These are phyloP conservation scores for Anthonomus grandis DNA, from an alignment of 1,140 invertebrate genomes.

Conservation along the genomic window DNA sequence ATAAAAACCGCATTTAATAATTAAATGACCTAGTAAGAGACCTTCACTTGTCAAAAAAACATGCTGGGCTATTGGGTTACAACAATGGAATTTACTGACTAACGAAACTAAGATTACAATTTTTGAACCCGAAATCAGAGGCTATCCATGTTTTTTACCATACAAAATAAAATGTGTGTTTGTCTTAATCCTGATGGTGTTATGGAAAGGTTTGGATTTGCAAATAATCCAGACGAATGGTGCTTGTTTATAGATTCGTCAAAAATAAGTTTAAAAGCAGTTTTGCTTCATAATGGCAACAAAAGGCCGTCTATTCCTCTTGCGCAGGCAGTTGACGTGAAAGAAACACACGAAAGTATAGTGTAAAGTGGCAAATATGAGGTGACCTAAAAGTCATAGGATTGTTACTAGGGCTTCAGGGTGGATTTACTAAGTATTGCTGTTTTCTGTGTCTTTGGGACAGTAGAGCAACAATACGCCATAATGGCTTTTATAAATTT, in stretches of 20 bases:
- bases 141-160: neutral
- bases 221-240: slow-evolving; percentile 19
- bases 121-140: neutral
- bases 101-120: slow-evolving; percentile 20
- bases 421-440: slow-evolving; percentile 16
- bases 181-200: slow-evolving; percentile 41
- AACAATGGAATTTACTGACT: neutral
- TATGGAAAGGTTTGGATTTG: slow-evolving; percentile 28
- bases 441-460: slow-evolving; percentile 36
- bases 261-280: slow-evolving; percentile 38
- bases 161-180: neutral
- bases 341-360: slow-evolving; percentile 43
- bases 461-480: slow-evolving; percentile 35
- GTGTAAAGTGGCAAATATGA: slow-evolving; percentile 10
- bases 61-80: slow-evolving; percentile 1
- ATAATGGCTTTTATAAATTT: too few relatives aligned
- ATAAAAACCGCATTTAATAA: neutral
- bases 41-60: slow-evolving; percentile 3
- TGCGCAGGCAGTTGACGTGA: slow-evolving; percentile 37
- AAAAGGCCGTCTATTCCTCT: slow-evolving; percentile 38
- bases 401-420: slow-evolving; percentile 14
- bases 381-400: slow-evolving; percentile 19
- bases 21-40: slow-evolving; percentile 12
- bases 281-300: slow-evolving; percentile 47
- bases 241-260: slow-evolving; percentile 42